These are phyloP conservation scores for Sylvicola fuscatus DNA, from an alignment of 2,888 invertebrate species.

Conservation along the genomic window DNA sequence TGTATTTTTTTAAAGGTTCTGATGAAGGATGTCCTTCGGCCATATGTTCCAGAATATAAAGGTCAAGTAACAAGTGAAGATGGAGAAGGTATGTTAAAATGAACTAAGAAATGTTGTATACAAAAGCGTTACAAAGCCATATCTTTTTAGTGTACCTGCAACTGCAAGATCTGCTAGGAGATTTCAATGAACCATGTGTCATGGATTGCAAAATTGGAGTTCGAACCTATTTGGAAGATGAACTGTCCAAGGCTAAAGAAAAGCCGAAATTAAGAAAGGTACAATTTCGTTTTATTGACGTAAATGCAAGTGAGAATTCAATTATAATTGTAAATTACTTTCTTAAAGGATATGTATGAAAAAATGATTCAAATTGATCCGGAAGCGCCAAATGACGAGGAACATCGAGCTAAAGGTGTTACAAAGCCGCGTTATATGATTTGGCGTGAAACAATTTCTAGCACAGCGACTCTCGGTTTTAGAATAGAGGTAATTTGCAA, in stretches of 20 bases:
- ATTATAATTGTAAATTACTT: conserved; percentile 8
- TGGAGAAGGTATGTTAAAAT: conserved; percentile 46
- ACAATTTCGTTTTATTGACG: not conserved
- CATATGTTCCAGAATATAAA: conserved; percentile 84
- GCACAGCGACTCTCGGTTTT: conserved; percentile 91
- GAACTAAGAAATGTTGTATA: no score
- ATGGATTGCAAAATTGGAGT: conserved; percentile 97
- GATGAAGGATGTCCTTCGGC: conserved; percentile 73
- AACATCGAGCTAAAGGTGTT: conserved; percentile 72
- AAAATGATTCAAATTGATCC: conserved; percentile 93
- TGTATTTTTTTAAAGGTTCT: conserved; percentile 27
- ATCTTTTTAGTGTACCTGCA: conserved; percentile 48
- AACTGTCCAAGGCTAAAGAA: conserved; percentile 84
- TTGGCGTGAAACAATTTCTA: conserved; percentile 93
- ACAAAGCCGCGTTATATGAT: conserved; percentile 91
- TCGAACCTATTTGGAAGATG: conserved; percentile 84
- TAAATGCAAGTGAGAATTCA: not conserved
- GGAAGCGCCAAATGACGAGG: conserved; percentile 73
- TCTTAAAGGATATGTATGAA: conserved; percentile 78
- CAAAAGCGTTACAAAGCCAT: no score
- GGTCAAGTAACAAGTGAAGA: conserved; percentile 66
- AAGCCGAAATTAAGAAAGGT: conserved; percentile 82
- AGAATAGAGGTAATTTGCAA: conserved; percentile 77
- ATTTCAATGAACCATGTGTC: conserved; percentile 81
- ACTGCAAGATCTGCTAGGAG: conserved; percentile 78